phyloP scores from a whole-genome alignment of 1,140 invertebrate species.

The Drosophila sp. region DNA sequence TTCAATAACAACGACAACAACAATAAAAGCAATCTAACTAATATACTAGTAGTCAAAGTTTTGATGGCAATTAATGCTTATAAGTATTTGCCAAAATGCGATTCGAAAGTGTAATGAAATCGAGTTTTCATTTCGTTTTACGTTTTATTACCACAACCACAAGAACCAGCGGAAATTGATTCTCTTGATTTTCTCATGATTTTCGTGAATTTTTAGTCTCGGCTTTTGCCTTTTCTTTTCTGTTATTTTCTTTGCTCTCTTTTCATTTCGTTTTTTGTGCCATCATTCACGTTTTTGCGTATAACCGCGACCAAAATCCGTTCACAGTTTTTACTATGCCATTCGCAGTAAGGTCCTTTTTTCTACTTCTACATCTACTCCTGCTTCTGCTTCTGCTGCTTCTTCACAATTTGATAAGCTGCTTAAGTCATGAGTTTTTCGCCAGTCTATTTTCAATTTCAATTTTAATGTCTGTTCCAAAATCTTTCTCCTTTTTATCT shows the following conservation, averaged over 20 bases:
- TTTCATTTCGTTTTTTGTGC: slow-evolving; percentile 44
- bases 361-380: neutral
- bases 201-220: slow-evolving; percentile 9
- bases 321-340: slow-evolving; percentile 36
- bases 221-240: slow-evolving; percentile 17
- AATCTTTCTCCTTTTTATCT: neutral
- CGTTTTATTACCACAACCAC: slow-evolving; percentile 50
- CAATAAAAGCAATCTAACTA: neutral
- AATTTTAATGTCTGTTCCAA: slow-evolving; percentile 37
- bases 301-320: slow-evolving; percentile 22
- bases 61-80: neutral
- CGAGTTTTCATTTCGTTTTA: slow-evolving; percentile 28
- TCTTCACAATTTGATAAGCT: slow-evolving; percentile 33
- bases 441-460: slow-evolving; percentile 15
- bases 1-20: neutral
- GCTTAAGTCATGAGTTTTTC: slow-evolving; percentile 53
- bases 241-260: neutral
- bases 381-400: slow-evolving; percentile 33
- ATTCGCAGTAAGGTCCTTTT: neutral
- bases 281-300: slow-evolving; percentile 17
- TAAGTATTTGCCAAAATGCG: neutral
- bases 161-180: slow-evolving; percentile 56
- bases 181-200: slow-evolving; percentile 40
- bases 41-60: neutral
- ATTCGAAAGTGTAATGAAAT: slow-evolving; percentile 1